These are phyloP conservation scores for Chrysolina americana DNA, from an alignment of 2,888 invertebrate species.

Conservation along the genomic window DNA sequence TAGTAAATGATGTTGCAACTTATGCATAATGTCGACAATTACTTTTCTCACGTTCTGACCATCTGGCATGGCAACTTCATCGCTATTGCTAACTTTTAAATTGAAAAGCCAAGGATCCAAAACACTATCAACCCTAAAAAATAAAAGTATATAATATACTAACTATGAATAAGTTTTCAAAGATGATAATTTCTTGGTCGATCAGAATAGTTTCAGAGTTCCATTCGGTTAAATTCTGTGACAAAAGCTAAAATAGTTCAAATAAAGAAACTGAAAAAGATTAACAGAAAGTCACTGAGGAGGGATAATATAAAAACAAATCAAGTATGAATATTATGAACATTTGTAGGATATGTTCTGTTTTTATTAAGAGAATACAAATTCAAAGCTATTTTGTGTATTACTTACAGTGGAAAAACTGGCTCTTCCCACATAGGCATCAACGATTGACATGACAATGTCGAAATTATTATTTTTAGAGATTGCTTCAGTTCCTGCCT, in stretches of 20 bases:
- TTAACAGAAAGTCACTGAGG: no score
- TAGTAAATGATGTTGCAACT: slow-evolving; percentile 78
- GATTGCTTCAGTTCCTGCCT: slow-evolving; percentile 79
- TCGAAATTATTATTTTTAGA: slow-evolving; percentile 78
- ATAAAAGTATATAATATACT: not conserved
- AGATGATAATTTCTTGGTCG: no score
- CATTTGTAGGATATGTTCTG: no score
- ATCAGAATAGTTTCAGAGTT: no score
- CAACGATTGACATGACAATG: slow-evolving; percentile 77
- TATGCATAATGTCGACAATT: slow-evolving; percentile 75
- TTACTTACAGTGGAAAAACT: slow-evolving; percentile 73
- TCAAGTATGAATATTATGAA: no score
- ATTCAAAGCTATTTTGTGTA: not conserved
- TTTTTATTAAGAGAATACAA: no score
- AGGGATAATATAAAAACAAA: no score
- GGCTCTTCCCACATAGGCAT: slow-evolving; percentile 82
- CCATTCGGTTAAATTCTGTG: no score
- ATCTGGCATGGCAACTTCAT: slow-evolving; percentile 72
- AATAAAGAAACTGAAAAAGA: no score
- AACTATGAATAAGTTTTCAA: no score
- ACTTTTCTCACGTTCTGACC: slow-evolving; percentile 80
- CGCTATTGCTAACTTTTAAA: slow-evolving; percentile 69
- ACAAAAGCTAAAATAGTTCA: no score
- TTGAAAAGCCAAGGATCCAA: slow-evolving; percentile 73
- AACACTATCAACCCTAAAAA: slow-evolving; percentile 73